These are phyloP conservation scores for Tetranychus truncatus DNA, from an alignment of 2,888 invertebrate genomes.

Conservation along the genomic window DNA sequence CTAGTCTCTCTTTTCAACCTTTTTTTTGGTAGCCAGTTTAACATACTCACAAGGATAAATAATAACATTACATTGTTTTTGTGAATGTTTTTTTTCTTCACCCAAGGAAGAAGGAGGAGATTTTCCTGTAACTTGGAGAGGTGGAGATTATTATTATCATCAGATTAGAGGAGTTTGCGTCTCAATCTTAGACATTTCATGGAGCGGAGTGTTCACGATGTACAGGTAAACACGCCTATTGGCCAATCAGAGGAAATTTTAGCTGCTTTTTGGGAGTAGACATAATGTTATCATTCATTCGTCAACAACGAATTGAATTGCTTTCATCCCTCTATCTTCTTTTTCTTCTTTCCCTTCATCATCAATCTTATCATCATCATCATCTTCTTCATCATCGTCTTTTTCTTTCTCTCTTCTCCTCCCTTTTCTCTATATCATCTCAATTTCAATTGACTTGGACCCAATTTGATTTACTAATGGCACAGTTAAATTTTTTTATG, in stretches of 20 bases:
- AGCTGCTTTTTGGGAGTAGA: not conserved
- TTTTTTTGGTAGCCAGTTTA: no score
- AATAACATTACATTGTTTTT: not conserved
- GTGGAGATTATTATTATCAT: not conserved
- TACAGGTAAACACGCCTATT: not conserved
- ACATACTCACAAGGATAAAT: no score
- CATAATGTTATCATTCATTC: not conserved
- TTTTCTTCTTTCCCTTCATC: not conserved
- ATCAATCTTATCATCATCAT: not conserved
- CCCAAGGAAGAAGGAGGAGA: not conserved
- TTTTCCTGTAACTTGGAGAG: not conserved
- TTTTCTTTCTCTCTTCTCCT: not conserved
- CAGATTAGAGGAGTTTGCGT: not conserved
- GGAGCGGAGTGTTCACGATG: not conserved
- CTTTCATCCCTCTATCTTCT: not conserved
- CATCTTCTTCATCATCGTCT: not conserved
- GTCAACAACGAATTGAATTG: not conserved
- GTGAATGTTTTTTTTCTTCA: not conserved
- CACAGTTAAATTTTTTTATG: not conserved
- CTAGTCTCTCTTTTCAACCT: no score
- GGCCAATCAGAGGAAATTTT: not conserved
- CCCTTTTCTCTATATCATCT: not conserved
- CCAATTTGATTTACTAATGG: not conserved
- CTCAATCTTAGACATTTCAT: not conserved
- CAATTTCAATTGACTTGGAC: not conserved